Percentiles rank a stretch among this genome's conserved stretches.
Conservation (phyloP, 2,797 vertebrate genomes). For the Mycteria americana region DNA sequence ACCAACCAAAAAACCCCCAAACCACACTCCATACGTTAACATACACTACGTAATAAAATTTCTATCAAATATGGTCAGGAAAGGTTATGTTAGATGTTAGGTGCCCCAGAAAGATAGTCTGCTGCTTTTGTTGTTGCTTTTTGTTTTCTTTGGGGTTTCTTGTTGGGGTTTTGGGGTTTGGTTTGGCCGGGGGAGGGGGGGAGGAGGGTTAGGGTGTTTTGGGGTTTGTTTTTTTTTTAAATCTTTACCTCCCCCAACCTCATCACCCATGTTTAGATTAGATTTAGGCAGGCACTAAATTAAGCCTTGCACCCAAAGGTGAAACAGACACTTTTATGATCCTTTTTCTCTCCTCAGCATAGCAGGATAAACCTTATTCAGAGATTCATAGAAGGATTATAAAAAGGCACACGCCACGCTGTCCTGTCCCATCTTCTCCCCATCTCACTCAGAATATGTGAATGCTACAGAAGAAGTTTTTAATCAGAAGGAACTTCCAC, state of each 20-base stretch:
- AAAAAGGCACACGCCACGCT: neutral
- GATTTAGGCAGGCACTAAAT: neutral
- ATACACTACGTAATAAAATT: neutral
- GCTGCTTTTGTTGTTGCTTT: neutral
- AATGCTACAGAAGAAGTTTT: neutral
- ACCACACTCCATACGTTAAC: neutral
- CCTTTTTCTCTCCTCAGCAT: neutral
- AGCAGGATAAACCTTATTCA: neutral
- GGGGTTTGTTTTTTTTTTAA: neutral
- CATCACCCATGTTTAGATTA: neutral
- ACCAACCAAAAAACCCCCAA: neutral
- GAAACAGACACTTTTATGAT: neutral
- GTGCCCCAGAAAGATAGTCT: neutral
- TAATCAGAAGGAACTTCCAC: neutral
- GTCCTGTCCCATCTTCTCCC: neutral
- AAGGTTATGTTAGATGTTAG: neutral
- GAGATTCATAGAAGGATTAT: neutral
- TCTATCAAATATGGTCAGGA: neutral
- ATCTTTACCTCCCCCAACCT: neutral
- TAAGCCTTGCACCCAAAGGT: neutral
- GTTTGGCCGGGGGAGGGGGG: too few relatives aligned
- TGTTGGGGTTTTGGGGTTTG: too few relatives aligned
- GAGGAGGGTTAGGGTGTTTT: accelerated
- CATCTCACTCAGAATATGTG: neutral
- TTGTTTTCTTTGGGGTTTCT: neutral